These are phyloP conservation scores for Yponomeuta sedellus DNA, from an alignment of 2,888 invertebrate genomes.

Conservation along the genomic window DNA sequence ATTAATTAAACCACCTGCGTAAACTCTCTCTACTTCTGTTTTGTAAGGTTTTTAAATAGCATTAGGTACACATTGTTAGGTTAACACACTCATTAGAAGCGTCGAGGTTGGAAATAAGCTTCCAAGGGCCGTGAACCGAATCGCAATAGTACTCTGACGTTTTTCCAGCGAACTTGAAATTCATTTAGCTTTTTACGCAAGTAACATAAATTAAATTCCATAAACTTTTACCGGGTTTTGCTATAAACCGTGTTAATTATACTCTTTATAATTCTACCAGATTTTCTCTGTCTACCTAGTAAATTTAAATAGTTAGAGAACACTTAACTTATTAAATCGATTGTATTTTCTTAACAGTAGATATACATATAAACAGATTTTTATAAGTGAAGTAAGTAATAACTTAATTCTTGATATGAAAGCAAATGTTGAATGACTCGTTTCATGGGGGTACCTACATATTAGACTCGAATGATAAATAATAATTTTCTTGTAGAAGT, in stretches of 20 bases:
- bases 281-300: too few relatives aligned
- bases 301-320: too few relatives aligned
- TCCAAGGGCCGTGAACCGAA: conserved; percentile 14
- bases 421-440: too few relatives aligned
- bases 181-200: neutral
- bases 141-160: conserved; percentile 8
- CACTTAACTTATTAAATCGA: too few relatives aligned
- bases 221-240: neutral
- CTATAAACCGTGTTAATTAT: neutral
- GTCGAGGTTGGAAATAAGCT: conserved; percentile 5
- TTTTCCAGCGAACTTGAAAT: conserved; percentile 2
- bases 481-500: too few relatives aligned
- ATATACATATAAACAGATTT: too few relatives aligned
- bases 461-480: too few relatives aligned
- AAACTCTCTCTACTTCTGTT: neutral
- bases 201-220: neutral
- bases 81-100: conserved; percentile 12
- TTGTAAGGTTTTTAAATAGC: neutral
- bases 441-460: too few relatives aligned
- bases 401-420: too few relatives aligned
- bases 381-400: too few relatives aligned
- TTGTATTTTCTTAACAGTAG: too few relatives aligned
- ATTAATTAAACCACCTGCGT: neutral
- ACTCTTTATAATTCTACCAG: too few relatives aligned
- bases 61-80: neutral